Conservation (phyloP, 2,113 vertebrate species). For the Eulemur macaco region DNA sequence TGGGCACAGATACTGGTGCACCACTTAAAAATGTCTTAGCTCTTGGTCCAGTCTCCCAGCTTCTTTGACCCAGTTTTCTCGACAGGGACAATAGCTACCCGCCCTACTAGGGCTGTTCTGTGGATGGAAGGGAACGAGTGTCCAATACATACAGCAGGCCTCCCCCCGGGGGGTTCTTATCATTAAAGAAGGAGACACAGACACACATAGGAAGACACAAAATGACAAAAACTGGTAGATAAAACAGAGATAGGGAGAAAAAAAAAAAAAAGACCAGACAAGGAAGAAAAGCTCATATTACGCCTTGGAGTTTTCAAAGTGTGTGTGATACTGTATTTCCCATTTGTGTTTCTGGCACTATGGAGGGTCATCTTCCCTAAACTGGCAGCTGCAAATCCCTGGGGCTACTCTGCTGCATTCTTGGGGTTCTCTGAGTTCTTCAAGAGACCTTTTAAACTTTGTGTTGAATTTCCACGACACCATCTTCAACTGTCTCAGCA, state of each 20-base stretch:
- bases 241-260: background rate
- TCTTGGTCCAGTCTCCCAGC: background rate
- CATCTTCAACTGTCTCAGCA: fast-evolving
- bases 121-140: fast-evolving
- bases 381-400: background rate
- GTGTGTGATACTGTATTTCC: background rate
- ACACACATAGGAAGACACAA: background rate
- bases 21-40: background rate
- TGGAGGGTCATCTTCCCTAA: background rate
- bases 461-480: fast-evolving
- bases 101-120: too few relatives aligned
- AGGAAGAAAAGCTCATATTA: background rate
- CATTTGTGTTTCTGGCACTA: background rate
- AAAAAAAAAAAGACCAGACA: too few relatives aligned
- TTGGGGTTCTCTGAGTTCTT: background rate
- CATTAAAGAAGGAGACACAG: background rate
- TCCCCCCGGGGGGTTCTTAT: fast-evolving
- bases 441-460: background rate
- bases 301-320: background rate
- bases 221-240: background rate
- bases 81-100: background rate
- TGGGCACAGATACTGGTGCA: background rate
- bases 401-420: background rate
- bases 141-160: background rate
- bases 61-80: background rate